Evolutionary conservation across 92 coral and sea anemone species (phyloP).

Genomic region (Galaxea fascicularis): DNA sequence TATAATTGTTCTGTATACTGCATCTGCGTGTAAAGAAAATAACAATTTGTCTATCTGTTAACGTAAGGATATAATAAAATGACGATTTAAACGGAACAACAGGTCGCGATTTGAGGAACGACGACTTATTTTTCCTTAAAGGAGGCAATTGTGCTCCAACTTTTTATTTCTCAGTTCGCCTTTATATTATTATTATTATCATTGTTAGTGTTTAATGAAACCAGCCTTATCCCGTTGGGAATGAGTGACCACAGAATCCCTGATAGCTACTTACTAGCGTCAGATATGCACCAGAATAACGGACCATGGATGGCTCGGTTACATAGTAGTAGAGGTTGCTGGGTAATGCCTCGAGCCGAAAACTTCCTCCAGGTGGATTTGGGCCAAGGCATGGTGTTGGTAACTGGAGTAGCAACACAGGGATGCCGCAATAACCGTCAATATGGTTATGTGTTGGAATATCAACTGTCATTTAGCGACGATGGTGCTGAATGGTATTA

Average conservation of each 20-base stretch:
- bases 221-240: constrained; percentile 46
- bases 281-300: constrained; percentile 6
- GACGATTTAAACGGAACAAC: too few species aligned
- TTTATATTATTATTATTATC: neutral
- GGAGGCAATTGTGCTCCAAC: neutral
- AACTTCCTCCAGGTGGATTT: constrained; percentile 64
- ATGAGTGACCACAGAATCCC: constrained; percentile 56
- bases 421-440: constrained; percentile 12
- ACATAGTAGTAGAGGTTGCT: constrained; percentile 24
- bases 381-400: constrained; percentile 36
- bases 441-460: constrained; percentile 43
- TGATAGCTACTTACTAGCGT: constrained; percentile 37
- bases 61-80: too few species aligned
- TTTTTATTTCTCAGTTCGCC: neutral
- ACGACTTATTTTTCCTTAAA: too few species aligned
- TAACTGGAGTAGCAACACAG: constrained; percentile 66
- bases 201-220: constrained; percentile 20
- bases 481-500: constrained; percentile 62
- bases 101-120: too few species aligned
- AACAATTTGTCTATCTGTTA: too few species aligned
- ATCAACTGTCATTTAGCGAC: constrained; percentile 52
- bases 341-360: neutral
- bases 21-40: too few species aligned
- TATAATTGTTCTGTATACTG: too few species aligned
- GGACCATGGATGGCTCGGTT: constrained; percentile 40